Evolutionary conservation across 2,113 vertebrate genomes (phyloP).

Genomic region (Pluvialis apricaria): DNA sequence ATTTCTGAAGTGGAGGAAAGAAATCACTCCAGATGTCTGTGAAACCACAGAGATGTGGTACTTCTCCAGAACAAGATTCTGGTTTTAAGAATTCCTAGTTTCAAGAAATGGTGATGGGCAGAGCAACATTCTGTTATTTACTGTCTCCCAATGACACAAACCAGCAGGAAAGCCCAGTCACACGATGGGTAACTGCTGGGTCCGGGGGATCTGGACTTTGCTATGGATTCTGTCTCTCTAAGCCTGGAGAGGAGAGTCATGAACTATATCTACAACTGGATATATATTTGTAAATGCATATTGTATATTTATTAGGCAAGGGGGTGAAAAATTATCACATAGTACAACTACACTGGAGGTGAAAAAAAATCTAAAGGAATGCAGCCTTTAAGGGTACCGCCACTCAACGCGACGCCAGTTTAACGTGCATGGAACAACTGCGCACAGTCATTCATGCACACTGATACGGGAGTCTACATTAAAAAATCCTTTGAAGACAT

Average conservation of each 20-base stretch:
- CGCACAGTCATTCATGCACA: background rate
- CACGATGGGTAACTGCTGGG: background rate
- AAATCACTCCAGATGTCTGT: background rate
- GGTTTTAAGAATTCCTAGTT: background rate
- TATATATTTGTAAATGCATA: background rate
- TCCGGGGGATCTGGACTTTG: background rate
- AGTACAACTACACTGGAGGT: background rate
- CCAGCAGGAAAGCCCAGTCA: background rate
- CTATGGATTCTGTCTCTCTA: background rate
- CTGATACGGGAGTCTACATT: background rate
- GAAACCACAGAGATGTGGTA: background rate
- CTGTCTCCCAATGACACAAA: background rate
- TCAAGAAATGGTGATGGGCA: background rate
- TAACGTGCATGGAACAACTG: background rate
- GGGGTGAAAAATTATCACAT: background rate
- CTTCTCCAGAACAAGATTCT: background rate
- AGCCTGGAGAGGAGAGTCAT: background rate
- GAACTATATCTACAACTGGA: background rate
- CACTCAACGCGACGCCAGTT: background rate
- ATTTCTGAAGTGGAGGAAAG: background rate
- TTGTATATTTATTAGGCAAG: background rate
- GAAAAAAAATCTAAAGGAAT: background rate
- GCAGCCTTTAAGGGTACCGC: background rate
- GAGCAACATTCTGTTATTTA: background rate
- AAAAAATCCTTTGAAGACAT: background rate